Base-by-base conservation (phyloP, 2,797 vertebrate genomes). In the Microctenopoma steveboyesi region DNA sequence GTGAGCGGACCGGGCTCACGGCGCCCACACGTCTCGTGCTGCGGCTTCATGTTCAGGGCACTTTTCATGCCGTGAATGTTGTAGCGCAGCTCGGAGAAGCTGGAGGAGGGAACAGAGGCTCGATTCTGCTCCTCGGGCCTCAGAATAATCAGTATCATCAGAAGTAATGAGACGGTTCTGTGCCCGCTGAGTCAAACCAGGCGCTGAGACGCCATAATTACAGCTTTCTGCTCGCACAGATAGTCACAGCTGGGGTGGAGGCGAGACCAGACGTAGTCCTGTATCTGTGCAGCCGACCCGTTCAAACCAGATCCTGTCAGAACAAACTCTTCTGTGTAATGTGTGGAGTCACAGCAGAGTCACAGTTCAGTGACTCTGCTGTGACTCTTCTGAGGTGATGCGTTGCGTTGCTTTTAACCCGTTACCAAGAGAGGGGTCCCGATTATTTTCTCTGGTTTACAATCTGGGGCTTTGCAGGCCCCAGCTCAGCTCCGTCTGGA, bases 191-290 rank as follows among this genome's bases (percentile, higher is more conserved):
- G 60, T 74, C 30, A 28, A 43, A 12, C 39, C 57, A 39, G 64
- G 61, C 45, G 69, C 65, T 71, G 63, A 27, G 52, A 76, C 53
- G 8, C 58, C 70, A 81, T 82, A 73, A 86, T 79, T 70, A 78
- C 42, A 7, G n/a, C 83, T 76, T 58, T 84, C 53, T 72, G 60
- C 58, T 81, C 73, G 43, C 39, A 4, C 43, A 69, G 61, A 78
- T 69, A 57, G 50, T 66, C 74, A 30, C 81, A 81, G 73, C 79
- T 85, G 77, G 74, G 81, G 52, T 48, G 76, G 83, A 79, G 82
- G 79, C 82, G 22, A 22, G 22, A 22, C 22, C 22, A 22, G 22
- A 22, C 22, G 22, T 22, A 22, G 22, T 22, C 22, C 22, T 22
- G 22, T 22, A 22, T 22, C 22, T 22, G 22, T 22, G 22, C 22